Base-by-base conservation (phyloP, 2,888 invertebrate genomes). In the Strigamia transsilvanica region DNA sequence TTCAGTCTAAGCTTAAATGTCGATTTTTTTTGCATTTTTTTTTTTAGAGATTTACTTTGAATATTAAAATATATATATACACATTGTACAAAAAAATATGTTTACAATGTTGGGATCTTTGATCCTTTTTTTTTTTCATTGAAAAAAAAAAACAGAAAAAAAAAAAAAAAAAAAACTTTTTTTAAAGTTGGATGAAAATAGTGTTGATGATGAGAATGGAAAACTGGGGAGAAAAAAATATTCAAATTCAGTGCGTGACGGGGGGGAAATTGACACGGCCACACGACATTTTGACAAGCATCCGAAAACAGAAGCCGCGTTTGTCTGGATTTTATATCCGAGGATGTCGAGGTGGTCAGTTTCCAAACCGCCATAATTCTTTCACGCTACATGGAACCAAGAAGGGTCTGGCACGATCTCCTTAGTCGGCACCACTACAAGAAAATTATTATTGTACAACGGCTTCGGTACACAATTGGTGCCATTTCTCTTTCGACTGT, bases 391-490 rank as follows among this genome's bases (percentile, higher is more conserved):
- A 61, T 61, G 61, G 21, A 61, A 23, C 21, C 61, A 23, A 61
- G 61, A 23, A 61, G 61, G 46, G 46, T n/a, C 46, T 46, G 46
- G 46, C 46, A 46, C 46, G 46, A 46, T 13, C 46, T 46, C 46
- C 46, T 46, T 23, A 61, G 61, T 61, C 46, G 46, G 18, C 61
- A 61, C 61, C 61, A 61, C 61, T 61, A 61, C 61, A 61, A 61
- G 61, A 61, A 61, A 61, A 61, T 61, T 61, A 61, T 61, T 61
- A 61, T 61, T 61, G 61, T 61, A 61, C 61, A 61, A 61, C 21
- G 61, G 61, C 23, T 61, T 61, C 61, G 18, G 61, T 61, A 61
- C 61, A 61, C 61, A 61, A 61, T 61, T 61, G 61, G 61, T 6
- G 61, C 61, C n/a, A 61, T 61, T 61, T 61, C 61, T 61, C 61